Base-by-base conservation (phyloP, 2,113 vertebrate species). In the Sturnira hondurensis region DNA sequence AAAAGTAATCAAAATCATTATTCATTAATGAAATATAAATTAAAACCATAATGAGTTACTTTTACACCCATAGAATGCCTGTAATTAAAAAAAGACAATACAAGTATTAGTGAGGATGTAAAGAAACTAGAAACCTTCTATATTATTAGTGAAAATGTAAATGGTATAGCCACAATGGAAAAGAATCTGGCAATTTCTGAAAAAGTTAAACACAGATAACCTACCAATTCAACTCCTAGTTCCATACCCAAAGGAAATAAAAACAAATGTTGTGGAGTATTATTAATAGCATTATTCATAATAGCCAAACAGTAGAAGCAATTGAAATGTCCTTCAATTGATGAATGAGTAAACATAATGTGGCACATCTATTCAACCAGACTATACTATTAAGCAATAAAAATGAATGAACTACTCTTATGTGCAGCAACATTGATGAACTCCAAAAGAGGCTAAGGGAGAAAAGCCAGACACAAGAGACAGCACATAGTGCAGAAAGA, bases 21-120 rank as follows among this genome's bases (percentile, higher is more conserved):
- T 74, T 17, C 36, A 43, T 33, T 95, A 73, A 65, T 41, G 38
- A 88, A 95, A 95, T 56, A n/a, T 28, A 93, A 86, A 91, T 28
- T 52, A 14, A 80, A 93, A 52, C 61, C 41, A 84, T 28, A 87
- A 33, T 38, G 63, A 76, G 58, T n/a, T 52, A 63, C 31, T 31
- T 28, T 45, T 28, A 68, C 15, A 86, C 38, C 33, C 45, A 74
- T 63, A 33, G 26, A 14, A 65, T 65, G n/a, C 19, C 56, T 74
- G 43, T 52, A 43, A 41, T 58, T 15, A 74, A 54, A 89, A 31
- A 68, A 70, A 16, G 45, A 67, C 7, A 41, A 70, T 56, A 73
- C 15, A 74, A 94, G 28, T 10, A 11, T 52, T 61, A 20, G 15
- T 68, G 17, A 81, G n/a, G 31, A 54, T 58, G 28, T 13, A 65